Evolutionary conservation across 2,113 vertebrate genomes (phyloP), one percentile per base, ranked within the genome.

Genomic region (Phaethon lepturus): DNA sequence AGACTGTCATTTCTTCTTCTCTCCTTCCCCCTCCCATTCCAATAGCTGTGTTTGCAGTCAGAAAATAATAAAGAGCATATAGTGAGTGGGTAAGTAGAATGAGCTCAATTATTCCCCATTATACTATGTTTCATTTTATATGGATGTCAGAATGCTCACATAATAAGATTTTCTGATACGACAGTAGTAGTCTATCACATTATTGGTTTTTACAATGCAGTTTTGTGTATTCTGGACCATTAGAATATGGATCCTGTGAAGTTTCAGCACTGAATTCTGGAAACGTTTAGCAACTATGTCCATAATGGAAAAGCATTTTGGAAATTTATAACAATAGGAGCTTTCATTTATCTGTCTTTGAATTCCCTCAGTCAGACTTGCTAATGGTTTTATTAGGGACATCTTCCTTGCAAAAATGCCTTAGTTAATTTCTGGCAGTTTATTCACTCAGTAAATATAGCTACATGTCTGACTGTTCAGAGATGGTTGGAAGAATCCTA

Each of bases 221-320:
- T 88, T 89, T 88, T 91, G 18, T 78, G 24, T 93, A 75, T 90
- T 92, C 49, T 72, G 76, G 49, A 74, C 52, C 64, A 71, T 92
- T 80, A 91, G 31, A 81, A 56, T 78, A 44, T 86, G 53, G 74
- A 83, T 79, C 42, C 63, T 74, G 26, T 86, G 72, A 94, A 79
- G 44, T 69, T 93, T 67, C 75, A 84, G 42, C 55, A 33, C 56
- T 94, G 40, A 86, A 81, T 92, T 95, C 82, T 94, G 76, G 90
- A 84, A 92, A 72, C 35, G 28, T 93, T 88, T 60, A 89, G 72
- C 38, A 90, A 28, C 59, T 35, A 31, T 35, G 40, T 77, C 79
- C 40, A 56, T 88, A 86, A 78, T n/a, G 56, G 88, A 86, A 96
- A 95, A 78, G 73, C 59, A 78, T 91, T 96, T 91, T 84, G 38